Evolutionary conservation across 30 jellyfish, hydroid and myxozoan genomes (phyloP).

Genomic region (Chrysaora quinquecirrha): DNA sequence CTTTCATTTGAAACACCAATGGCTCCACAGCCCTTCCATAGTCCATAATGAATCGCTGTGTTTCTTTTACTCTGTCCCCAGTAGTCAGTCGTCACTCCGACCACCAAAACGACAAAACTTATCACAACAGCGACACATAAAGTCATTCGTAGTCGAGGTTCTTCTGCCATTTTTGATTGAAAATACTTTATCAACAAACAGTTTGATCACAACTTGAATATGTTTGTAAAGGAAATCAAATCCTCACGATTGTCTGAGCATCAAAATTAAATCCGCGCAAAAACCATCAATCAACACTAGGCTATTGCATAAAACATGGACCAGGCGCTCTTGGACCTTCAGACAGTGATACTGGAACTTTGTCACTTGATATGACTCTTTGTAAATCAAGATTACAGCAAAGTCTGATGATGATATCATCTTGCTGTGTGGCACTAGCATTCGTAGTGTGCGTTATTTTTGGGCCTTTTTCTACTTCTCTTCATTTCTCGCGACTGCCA

Average conservation of each 20-base stretch:
- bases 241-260: neutral
- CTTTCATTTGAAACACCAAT: constrained; percentile 61
- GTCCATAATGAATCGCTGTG: constrained; percentile 70
- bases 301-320: neutral
- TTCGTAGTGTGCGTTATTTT: too few species aligned
- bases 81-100: constrained; percentile 67
- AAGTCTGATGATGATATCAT: too few species aligned
- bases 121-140: constrained; percentile 47
- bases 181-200: too few species aligned
- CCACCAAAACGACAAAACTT: constrained; percentile 45
- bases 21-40: constrained; percentile 73
- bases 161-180: constrained; percentile 10
- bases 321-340: neutral
- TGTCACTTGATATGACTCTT: too few species aligned
- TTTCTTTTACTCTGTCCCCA: constrained; percentile 70
- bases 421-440: too few species aligned
- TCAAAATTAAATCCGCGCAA: too few species aligned
- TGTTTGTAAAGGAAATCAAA: neutral
- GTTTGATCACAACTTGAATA: too few species aligned
- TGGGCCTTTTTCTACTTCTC: too few species aligned
- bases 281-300: neutral
- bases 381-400: too few species aligned
- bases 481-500: too few species aligned
- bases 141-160: constrained; percentile 45
- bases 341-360: too few species aligned